These are phyloP conservation scores for Himantopus leucocephalus DNA, from an alignment of 2,113 vertebrate species.

Conservation along the genomic window DNA sequence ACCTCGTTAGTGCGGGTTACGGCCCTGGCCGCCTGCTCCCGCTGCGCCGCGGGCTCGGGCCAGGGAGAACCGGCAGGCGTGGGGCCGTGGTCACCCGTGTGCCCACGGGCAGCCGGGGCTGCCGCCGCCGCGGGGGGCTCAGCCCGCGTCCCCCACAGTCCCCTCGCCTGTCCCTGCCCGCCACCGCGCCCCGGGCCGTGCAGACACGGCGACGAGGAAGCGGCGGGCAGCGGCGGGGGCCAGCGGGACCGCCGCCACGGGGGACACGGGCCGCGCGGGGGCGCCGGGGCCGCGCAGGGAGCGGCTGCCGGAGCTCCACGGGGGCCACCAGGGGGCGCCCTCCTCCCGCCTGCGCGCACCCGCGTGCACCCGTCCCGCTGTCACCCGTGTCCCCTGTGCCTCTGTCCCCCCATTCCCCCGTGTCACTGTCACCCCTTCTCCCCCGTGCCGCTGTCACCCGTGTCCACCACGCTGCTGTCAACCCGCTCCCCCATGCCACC, in stretches of 20 bases:
- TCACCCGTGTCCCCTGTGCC: too few species aligned
- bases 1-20: neutral
- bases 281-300: neutral
- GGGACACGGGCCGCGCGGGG: neutral
- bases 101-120: neutral
- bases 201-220: too few species aligned
- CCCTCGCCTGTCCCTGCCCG: neutral
- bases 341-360: neutral
- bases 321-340: neutral
- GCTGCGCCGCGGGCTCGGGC: neutral
- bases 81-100: rapidly evolving
- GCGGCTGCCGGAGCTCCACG: neutral
- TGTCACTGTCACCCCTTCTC: too few species aligned
- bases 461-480: too few species aligned
- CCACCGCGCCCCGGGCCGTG: neutral
- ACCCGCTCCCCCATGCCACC: too few species aligned
- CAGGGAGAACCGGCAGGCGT: neutral
- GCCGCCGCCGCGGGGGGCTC: too few species aligned
- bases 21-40: neutral
- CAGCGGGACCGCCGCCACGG: neutral
- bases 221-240: too few species aligned
- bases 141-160: neutral
- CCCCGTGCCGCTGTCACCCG: too few species aligned
- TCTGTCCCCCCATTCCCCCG: too few species aligned
- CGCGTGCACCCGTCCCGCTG: neutral